phyloP scores from a whole-genome alignment of 2,113 vertebrate genomes.

The Casuarius casuarius region DNA sequence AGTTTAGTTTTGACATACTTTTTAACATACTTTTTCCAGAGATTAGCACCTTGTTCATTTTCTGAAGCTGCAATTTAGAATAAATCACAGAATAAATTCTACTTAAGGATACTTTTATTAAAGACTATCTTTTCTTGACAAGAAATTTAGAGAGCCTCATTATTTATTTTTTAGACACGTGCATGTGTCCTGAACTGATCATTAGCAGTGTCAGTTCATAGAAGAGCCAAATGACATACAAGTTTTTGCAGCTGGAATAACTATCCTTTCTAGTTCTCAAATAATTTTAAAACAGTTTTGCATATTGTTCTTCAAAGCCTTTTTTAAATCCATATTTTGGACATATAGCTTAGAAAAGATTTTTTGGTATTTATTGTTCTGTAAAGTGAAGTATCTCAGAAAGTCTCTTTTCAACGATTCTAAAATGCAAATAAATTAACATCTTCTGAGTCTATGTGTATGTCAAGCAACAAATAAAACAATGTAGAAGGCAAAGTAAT shows the following conservation, averaged over 20 bases:
- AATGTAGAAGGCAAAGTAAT: neutral
- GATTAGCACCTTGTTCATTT: neutral
- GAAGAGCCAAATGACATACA: neutral
- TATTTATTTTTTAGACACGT: neutral
- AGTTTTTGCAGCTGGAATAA: neutral
- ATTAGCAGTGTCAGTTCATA: neutral
- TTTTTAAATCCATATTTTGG: accelerated
- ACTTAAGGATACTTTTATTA: neutral
- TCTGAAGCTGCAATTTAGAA: neutral
- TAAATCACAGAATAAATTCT: neutral
- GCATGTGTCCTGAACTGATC: neutral
- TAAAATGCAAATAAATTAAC: neutral
- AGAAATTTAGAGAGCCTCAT: neutral
- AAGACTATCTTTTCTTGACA: neutral
- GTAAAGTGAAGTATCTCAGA: neutral
- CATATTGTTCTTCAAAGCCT: neutral
- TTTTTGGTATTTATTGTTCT: neutral
- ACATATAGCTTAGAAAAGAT: neutral
- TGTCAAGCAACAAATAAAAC: neutral
- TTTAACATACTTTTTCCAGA: neutral
- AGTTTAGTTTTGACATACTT: neutral
- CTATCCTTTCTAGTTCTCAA: neutral
- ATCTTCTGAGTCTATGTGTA: neutral
- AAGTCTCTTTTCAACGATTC: neutral
- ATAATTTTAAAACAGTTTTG: neutral